Evolutionary conservation across 2,888 invertebrate species (phyloP).

Genomic region (Helobdella robusta): DNA sequence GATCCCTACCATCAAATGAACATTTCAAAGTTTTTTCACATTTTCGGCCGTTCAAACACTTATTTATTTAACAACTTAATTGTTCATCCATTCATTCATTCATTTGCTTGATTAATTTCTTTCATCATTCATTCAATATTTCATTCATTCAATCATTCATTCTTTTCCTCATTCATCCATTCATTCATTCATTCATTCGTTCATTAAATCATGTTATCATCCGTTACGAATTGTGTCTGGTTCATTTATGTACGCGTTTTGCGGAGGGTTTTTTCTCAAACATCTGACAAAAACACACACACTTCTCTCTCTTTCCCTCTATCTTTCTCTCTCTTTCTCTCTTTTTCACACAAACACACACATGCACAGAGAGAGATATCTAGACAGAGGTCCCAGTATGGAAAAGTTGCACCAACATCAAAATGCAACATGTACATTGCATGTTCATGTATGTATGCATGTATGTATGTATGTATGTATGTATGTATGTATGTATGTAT

Average conservation of each 20-base stretch:
- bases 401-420: too few species aligned
- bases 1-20: background rate
- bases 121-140: constrained; percentile 9
- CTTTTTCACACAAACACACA: too few species aligned
- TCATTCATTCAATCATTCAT: constrained; percentile 17
- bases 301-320: too few species aligned
- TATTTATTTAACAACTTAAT: background rate
- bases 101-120: too few species aligned
- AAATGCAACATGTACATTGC: too few species aligned
- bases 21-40: background rate
- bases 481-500: constrained; percentile 2
- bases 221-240: too few species aligned
- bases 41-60: background rate
- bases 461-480: constrained; percentile 2
- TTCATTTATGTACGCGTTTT: too few species aligned
- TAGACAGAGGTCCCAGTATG: too few species aligned
- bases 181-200: constrained; percentile 2
- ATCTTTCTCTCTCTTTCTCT: too few species aligned
- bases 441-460: constrained; percentile 2
- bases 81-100: constrained; percentile 1
- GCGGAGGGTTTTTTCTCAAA: too few species aligned
- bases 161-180: background rate
- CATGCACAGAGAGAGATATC: too few species aligned
- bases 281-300: too few species aligned
- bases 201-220: background rate